Evolutionary conservation across 2,797 vertebrate genomes (phyloP).

Genomic region (Clarias platycephalus): DNA sequence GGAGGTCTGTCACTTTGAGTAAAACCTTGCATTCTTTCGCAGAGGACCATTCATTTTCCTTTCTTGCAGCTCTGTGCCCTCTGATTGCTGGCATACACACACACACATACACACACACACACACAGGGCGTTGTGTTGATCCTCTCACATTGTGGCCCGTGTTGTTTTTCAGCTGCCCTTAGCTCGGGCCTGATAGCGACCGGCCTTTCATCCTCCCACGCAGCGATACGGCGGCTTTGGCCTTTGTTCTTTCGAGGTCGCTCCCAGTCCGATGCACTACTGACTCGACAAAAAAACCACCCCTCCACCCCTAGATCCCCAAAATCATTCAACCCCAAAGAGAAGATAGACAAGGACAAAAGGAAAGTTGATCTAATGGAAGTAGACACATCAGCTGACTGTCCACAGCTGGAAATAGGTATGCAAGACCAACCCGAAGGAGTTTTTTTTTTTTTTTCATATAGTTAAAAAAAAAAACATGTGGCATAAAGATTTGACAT

Average conservation of each 20-base stretch:
- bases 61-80: slow-evolving; percentile 36
- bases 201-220: slow-evolving; percentile 62
- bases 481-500: neutral
- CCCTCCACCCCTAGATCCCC: slow-evolving; percentile 39
- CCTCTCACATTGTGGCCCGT: slow-evolving; percentile 26
- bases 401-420: neutral
- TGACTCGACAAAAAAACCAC: slow-evolving; percentile 42
- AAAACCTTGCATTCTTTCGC: slow-evolving; percentile 44
- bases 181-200: slow-evolving; percentile 57
- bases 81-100: slow-evolving; percentile 40
- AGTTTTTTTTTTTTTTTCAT: neutral
- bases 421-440: neutral
- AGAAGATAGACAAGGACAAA: slow-evolving; percentile 33
- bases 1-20: slow-evolving; percentile 51
- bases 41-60: slow-evolving; percentile 32
- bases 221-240: slow-evolving; percentile 52
- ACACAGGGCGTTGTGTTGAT: slow-evolving; percentile 39
- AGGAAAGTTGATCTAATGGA: slow-evolving; percentile 34
- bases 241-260: slow-evolving; percentile 52
- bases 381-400: slow-evolving; percentile 35
- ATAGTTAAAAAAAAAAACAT: neutral
- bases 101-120: slow-evolving; percentile 26
- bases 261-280: slow-evolving; percentile 48
- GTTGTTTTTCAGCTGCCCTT: slow-evolving; percentile 57
- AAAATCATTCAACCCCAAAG: slow-evolving; percentile 33